phyloP scores from a whole-genome alignment of 2,113 vertebrate genomes.

The Bungarus multicinctus region DNA sequence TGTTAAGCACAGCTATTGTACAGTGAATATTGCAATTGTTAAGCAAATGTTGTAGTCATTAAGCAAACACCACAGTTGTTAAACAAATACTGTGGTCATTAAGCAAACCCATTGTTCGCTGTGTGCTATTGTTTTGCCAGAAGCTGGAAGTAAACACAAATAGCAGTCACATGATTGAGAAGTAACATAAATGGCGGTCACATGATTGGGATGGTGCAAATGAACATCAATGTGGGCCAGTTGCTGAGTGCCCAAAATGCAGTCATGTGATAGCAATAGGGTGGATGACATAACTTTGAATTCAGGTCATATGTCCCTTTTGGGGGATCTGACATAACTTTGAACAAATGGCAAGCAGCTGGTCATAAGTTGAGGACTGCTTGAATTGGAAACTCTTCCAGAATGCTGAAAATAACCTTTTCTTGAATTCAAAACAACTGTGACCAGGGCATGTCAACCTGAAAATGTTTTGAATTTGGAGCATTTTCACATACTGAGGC shows the following conservation, averaged over 20 bases:
- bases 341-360: not conserved
- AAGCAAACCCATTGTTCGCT: not conserved
- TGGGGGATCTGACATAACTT: not conserved
- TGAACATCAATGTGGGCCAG: not conserved
- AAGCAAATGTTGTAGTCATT: not conserved
- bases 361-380: not conserved
- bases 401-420: not conserved
- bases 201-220: not conserved
- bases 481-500: not conserved
- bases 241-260: not conserved
- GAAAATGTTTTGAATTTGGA: not conserved
- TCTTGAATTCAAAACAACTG: not conserved
- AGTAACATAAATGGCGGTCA: not conserved
- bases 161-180: too few relatives aligned
- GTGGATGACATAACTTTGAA: not conserved
- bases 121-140: not conserved
- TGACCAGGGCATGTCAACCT: not conserved
- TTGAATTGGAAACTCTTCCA: not conserved
- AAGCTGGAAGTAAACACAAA: not conserved
- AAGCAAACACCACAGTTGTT: too few relatives aligned
- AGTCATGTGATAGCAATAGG: not conserved
- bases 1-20: not conserved
- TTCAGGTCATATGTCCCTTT: not conserved
- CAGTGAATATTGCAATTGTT: not conserved
- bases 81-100: too few relatives aligned